Conservation (phyloP, 2,797 vertebrate genomes). For the Sebastes ruberrimus region DNA sequence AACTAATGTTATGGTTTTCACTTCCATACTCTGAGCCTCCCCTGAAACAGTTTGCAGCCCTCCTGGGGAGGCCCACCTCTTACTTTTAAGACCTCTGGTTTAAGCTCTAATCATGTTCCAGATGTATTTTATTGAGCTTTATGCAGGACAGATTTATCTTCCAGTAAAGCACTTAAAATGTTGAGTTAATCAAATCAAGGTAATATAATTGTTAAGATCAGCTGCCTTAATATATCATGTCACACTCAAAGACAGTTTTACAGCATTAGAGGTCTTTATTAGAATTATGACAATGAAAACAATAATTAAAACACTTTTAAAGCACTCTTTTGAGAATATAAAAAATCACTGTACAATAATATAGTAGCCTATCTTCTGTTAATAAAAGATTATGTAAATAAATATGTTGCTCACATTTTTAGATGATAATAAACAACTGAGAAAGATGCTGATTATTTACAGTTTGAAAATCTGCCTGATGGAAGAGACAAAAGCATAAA, state of each 20-base stretch:
- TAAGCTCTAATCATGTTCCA: background rate
- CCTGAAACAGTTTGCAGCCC: background rate
- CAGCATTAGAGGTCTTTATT: constrained; percentile 58
- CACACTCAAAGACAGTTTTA: constrained; percentile 20
- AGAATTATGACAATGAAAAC: constrained; percentile 2
- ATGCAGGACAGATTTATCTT: background rate
- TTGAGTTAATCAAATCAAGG: background rate
- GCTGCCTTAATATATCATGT: background rate
- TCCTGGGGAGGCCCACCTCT: too few species aligned
- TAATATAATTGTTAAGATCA: background rate
- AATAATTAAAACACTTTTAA: constrained; percentile 26
- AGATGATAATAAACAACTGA: constrained; percentile 15
- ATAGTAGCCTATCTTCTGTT: constrained; percentile 37
- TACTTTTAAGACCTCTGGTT: background rate
- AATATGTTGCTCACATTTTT: constrained; percentile 54
- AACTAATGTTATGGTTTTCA: background rate
- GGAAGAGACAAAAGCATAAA: constrained; percentile 14
- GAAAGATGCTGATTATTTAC: constrained; percentile 55
- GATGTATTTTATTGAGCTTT: background rate
- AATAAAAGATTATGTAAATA: constrained; percentile 60
- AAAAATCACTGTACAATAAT: constrained; percentile 47
- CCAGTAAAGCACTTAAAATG: background rate
- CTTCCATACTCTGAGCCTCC: background rate
- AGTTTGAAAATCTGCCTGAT: constrained; percentile 31
- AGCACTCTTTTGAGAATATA: constrained; percentile 19